phyloP scores from a whole-genome alignment of 2,888 invertebrate genomes.

The Tipula helvola region DNA sequence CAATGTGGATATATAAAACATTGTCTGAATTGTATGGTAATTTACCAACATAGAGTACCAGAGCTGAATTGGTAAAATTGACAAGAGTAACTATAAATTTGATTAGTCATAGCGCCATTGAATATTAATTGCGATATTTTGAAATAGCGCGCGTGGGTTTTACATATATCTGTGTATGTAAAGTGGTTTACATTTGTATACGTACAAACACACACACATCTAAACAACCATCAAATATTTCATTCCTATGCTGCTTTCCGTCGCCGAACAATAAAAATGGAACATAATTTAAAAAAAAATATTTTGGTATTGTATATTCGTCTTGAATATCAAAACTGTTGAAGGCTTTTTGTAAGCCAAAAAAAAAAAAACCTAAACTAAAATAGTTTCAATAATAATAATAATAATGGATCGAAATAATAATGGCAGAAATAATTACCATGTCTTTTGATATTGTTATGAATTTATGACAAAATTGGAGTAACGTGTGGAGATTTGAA shows the following conservation, averaged over 20 bases:
- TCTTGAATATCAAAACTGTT: neutral
- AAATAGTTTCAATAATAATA: neutral
- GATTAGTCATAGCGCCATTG: conserved; percentile 4
- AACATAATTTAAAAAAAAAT: neutral
- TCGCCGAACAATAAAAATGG: neutral
- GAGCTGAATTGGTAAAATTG: neutral
- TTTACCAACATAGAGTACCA: neutral
- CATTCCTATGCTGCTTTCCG: neutral
- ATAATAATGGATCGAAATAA: neutral
- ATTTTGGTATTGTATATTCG: neutral
- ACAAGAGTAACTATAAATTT: neutral
- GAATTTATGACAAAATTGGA: conserved; percentile 4
- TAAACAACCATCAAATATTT: neutral
- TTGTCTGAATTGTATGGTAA: neutral
- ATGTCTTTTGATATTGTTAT: conserved; percentile 4
- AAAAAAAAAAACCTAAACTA: neutral
- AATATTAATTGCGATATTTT: neutral
- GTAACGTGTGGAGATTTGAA: conserved; percentile 4
- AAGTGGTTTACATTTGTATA: neutral
- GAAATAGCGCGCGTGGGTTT: conserved; percentile 4
- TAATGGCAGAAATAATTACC: neutral
- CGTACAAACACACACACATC: neutral
- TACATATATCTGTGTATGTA: neutral
- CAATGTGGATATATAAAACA: neutral
- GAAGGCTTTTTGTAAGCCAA: neutral